Evolutionary conservation across 2,113 vertebrate genomes (phyloP), one percentile per base, ranked within the genome.

Genomic region (Odontophorus gujanensis): DNA sequence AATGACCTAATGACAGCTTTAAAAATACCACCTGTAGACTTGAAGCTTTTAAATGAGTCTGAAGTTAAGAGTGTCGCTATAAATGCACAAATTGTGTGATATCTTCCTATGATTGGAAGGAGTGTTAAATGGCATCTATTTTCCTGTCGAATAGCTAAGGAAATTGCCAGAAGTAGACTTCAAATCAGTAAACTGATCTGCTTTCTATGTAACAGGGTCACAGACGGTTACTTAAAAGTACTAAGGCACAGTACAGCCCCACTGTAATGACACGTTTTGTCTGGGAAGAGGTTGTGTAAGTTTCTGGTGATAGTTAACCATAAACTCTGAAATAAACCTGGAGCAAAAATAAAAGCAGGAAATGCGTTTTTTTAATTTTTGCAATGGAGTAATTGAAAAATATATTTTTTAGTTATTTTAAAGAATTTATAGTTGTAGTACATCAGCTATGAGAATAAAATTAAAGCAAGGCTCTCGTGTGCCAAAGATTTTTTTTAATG

Each of bases 21-120:
- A 94, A 95, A 97, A 95, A 93, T 95, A 82, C 87, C 90, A 95
- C 93, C 91, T 93, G 94, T 95, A 95, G 93, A 95, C 82, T 30
- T 73, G 85, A 96, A 95, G 94, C 91, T 94, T 96, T 95, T 94
- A 92, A 92, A 95, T 91, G 83, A 86, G 93, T 85, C 63, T 89
- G 80, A 96, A 92, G 82, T 95, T 96, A 89, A 63, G 92, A 86
- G 76, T 53, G 53, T 53, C 72, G 77, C 53, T 55, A 42, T 95
- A 84, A 95, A 62, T 62, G 50, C 57, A 90, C 51, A 94, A 93
- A 96, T 95, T 80, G 93, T 91, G 69, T 90, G 96, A 77, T 93
- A 90, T 88, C 92, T 97, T 85, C 91, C 81, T 93, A 91, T 80
- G 81, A 79, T 50, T 73, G 51, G 92, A 63, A 85, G 79, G 51